These are phyloP conservation scores for Pollachius pollachius DNA, from an alignment of 2,113 vertebrate genomes.

Conservation along the genomic window DNA sequence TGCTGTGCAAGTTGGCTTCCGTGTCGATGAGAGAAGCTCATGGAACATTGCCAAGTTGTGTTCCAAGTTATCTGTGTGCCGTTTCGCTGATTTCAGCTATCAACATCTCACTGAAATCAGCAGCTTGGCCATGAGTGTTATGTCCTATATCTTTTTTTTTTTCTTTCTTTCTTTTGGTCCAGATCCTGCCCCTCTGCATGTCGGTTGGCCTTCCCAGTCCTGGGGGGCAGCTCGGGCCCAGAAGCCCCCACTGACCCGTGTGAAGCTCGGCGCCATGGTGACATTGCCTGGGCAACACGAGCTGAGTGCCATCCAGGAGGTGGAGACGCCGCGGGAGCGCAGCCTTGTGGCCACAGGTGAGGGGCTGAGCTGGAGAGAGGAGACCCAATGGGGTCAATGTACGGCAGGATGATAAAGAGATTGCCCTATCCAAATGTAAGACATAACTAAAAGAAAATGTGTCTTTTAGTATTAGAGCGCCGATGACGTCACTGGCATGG, in stretches of 20 bases:
- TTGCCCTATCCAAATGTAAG: no score
- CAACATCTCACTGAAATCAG: no score
- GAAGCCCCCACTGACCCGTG: constrained; percentile 81
- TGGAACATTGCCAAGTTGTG: no score
- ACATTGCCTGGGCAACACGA: constrained; percentile 78
- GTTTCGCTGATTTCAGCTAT: no score
- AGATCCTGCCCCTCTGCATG: background rate
- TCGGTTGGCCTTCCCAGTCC: background rate
- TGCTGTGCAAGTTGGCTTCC: no score
- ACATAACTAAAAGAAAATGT: no score
- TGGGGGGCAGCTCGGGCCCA: constrained; percentile 41
- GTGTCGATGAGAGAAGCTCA: no score
- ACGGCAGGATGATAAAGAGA: no score
- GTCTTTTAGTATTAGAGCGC: no score
- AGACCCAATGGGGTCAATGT: background rate
- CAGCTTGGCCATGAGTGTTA: no score
- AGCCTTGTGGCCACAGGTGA: constrained; percentile 29
- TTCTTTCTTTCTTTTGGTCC: background rate
- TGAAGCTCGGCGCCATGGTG: constrained; percentile 64
- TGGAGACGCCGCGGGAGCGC: constrained; percentile 75
- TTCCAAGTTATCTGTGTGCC: no score
- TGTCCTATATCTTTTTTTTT: background rate
- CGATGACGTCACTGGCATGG: no score
- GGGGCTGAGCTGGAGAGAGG: constrained; percentile 68
- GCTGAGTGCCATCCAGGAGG: constrained; percentile 89